phyloP scores from a whole-genome alignment of 2,888 invertebrate species.

The Lumbricus terrestris region DNA sequence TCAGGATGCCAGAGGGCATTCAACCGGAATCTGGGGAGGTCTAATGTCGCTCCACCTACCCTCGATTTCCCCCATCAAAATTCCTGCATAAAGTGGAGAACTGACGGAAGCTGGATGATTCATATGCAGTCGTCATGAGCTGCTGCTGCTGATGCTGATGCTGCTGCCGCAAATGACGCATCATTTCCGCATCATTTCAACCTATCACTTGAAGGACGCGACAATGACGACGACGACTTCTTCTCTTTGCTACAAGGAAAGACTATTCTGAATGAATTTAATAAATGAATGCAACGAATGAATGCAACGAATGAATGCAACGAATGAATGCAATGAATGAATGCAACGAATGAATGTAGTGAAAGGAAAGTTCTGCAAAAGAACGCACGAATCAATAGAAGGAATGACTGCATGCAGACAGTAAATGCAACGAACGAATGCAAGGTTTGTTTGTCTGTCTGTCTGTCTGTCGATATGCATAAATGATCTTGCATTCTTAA shows the following conservation, averaged over 20 bases:
- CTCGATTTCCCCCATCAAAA: not conserved
- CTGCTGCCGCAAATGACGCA: no score
- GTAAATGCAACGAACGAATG: no score
- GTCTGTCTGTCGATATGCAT: not conserved
- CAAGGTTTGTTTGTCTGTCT: no score
- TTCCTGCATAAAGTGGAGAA: not conserved
- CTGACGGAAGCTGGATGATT: not conserved
- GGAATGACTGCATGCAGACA: no score
- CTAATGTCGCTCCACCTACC: not conserved
- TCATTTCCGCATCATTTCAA: no score
- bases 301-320: no score
- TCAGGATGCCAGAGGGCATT: not conserved
- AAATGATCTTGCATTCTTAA: not conserved
- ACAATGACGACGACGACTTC: not conserved
- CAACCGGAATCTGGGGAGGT: not conserved
- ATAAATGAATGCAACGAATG: not conserved
- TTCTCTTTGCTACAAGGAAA: not conserved
- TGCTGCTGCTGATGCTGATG: no score
- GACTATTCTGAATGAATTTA: not conserved
- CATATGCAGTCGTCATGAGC: not conserved
- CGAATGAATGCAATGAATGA: no score
- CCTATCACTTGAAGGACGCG: not conserved
- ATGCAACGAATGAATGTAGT: no score
- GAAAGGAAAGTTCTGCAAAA: no score
- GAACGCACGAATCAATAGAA: no score